phyloP scores from a whole-genome alignment of 2,113 vertebrate genomes.

The Gasterosteus aculeatus region DNA sequence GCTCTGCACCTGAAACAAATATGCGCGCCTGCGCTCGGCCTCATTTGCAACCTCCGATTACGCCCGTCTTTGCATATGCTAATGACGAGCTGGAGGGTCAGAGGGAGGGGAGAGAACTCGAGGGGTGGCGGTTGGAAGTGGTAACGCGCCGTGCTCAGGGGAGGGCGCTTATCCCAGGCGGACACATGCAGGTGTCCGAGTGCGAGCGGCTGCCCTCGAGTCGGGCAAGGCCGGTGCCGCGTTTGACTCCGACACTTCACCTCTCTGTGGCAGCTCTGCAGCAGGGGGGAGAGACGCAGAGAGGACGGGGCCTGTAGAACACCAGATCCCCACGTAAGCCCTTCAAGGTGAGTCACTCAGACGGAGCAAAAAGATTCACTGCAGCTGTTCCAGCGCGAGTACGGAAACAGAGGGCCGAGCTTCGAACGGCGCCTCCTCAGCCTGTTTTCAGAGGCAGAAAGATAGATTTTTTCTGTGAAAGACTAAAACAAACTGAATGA shows the following conservation, averaged over 20 bases:
- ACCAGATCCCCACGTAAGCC: conserved; percentile 8
- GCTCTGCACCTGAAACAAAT: conserved; percentile 42
- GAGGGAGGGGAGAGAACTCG: background rate
- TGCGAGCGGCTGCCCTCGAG: conserved; percentile 54
- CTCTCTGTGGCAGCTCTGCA: conserved; percentile 47
- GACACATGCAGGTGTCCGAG: conserved; percentile 49
- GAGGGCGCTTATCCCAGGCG: conserved; percentile 36
- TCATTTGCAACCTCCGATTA: conserved; percentile 63
- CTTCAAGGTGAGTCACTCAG: conserved; percentile 10
- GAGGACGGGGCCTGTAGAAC: conserved; percentile 18
- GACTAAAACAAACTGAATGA: background rate
- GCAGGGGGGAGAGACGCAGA: conserved; percentile 7
- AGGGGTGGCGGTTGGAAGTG: background rate
- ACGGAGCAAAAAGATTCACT: background rate
- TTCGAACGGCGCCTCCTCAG: background rate
- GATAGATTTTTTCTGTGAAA: background rate
- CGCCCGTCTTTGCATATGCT: conserved; percentile 61
- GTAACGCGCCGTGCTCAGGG: too few species aligned
- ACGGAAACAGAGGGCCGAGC: background rate
- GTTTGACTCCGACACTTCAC: conserved; percentile 67
- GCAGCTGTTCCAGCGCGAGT: background rate
- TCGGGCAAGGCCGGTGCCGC: conserved; percentile 46
- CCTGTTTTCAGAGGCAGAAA: background rate
- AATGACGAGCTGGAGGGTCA: conserved; percentile 46
- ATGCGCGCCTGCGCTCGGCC: conserved; percentile 45